Base-by-base conservation (phyloP, 2,888 invertebrate species). In the Heliconius charithonia region DNA sequence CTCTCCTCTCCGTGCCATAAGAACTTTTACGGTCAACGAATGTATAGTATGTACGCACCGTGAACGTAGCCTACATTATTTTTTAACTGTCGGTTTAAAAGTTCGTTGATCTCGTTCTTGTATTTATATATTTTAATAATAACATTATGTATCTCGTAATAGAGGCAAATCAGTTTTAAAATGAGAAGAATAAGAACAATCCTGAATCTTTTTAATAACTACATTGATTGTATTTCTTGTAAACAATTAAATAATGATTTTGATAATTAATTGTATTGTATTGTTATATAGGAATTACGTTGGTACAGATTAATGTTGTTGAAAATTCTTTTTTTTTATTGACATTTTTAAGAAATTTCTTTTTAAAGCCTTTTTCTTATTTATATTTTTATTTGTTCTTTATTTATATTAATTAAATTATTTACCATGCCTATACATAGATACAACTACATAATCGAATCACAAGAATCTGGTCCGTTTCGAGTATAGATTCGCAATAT, bases 11-110 rank as follows among this genome's bases (percentile, higher is more conserved):
- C 88, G 89, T 87, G 86, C 91, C 90, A 92, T 93, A 93, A 93
- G 91, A 93, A 92, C 93, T 93, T 93, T 93, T 93, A 94, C 94
- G 93, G 93, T 90, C 93, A 91, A 90, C 91, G 89, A 92, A 92
- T 92, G 93, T 93, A 93, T 72, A 72, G 41, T 69, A 72, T 93
- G 91, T 84, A 85, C 93, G 93, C 93, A 89, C 93, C 93, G 91
- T 92, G 93, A 94, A 92, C 95, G 94, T 94, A 94, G 94, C 95
- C 95, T 90, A 95, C 93, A 94, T 95, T 92, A 94, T 93, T 94
- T 94, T 94, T 93, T 93, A 93, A 92, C 93, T 93, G 95, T 93
- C 93, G 93, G 94, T 93, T 92, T 87, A 86, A 89, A 90, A 91
- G 95, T 93, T 94, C 95, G 90, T 91, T 92, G 95, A 91, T 89